These are phyloP conservation scores for Cantharis rustica DNA, from an alignment of 2,888 invertebrate species.

Conservation along the genomic window DNA sequence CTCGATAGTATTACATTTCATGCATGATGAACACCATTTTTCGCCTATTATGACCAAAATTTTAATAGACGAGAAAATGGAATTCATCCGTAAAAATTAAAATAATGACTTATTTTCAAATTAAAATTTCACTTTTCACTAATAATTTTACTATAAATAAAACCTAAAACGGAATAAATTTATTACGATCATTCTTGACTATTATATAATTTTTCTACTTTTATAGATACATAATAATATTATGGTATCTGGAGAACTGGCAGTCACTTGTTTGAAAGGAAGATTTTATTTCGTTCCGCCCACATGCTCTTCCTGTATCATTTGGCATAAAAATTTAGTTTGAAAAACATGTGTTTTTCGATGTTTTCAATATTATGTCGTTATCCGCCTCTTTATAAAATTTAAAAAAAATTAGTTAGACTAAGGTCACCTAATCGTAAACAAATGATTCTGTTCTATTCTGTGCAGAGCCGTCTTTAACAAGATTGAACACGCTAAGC, in stretches of 20 bases:
- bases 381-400: background rate
- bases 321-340: background rate
- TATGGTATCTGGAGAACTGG: background rate
- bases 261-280: background rate
- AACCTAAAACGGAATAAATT: too few species aligned
- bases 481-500: too few species aligned
- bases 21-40: background rate
- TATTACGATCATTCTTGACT: too few species aligned
- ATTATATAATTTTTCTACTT: too few species aligned
- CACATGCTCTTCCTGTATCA: background rate
- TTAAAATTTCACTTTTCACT: too few species aligned
- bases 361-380: background rate
- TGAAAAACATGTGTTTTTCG: background rate
- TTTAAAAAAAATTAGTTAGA: background rate
- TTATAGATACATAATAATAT: too few species aligned
- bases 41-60: background rate
- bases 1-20: background rate
- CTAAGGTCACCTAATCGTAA: too few species aligned
- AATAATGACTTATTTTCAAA: background rate
- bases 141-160: too few species aligned
- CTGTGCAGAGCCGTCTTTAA: too few species aligned
- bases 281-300: background rate
- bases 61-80: background rate
- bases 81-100: background rate
- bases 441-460: too few species aligned